Percentiles rank a stretch among this genome's conserved stretches.
phyloP scores from a whole-genome alignment of 2,113 vertebrate species.

The Phyllostomus hastatus region DNA sequence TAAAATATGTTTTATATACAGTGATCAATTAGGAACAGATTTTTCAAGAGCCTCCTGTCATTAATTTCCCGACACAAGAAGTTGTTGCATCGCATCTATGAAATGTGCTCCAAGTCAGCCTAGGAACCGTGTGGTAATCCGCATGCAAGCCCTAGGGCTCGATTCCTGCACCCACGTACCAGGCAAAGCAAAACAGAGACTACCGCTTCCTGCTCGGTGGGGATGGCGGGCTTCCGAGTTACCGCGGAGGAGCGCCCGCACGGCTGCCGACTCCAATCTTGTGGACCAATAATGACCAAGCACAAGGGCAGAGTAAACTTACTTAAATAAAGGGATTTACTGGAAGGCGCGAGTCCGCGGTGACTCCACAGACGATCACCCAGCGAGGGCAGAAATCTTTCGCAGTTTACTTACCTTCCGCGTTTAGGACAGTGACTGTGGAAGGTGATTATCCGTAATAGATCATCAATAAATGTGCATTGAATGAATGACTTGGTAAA shows the following conservation, averaged over 20 bases:
- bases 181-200: no score
- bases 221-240: background rate
- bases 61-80: background rate
- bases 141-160: background rate
- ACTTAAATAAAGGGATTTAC: background rate
- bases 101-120: background rate
- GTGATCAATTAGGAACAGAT: background rate
- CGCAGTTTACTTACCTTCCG: background rate
- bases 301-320: background rate
- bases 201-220: background rate
- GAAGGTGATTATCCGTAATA: no score
- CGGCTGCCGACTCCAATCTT: background rate
- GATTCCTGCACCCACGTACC: background rate
- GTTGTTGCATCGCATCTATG: background rate
- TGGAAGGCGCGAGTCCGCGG: background rate
- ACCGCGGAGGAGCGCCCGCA: background rate
- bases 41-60: background rate
- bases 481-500: background rate
- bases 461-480: background rate
- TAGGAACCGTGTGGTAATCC: rapidly evolving
- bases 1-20: background rate
- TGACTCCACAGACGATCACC: background rate
- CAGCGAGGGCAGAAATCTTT: background rate
- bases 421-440: background rate
- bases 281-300: background rate